Conservation (phyloP, 2,888 invertebrate species). For the Nipponacmea schrenckii region DNA sequence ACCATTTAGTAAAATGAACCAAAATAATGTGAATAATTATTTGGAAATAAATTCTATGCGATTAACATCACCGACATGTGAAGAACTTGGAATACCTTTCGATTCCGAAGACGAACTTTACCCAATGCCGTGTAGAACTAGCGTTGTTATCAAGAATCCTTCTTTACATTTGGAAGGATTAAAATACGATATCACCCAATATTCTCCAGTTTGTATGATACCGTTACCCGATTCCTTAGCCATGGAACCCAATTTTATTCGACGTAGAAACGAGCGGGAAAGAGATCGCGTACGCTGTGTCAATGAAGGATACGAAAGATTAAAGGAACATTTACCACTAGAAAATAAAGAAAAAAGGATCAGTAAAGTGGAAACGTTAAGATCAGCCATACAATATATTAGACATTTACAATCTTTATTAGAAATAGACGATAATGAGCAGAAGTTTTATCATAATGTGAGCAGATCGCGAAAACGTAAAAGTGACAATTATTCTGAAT, state of each 20-base stretch:
- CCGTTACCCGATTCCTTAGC: conserved; percentile 56
- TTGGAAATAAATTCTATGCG: conserved; percentile 23
- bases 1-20: no score
- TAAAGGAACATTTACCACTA: conserved; percentile 61
- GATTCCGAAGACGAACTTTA: conserved; percentile 34
- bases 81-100: conserved; percentile 57
- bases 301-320: conserved; percentile 63
- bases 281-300: conserved; percentile 65
- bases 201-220: conserved; percentile 60
- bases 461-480: not conserved
- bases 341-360: conserved; percentile 64
- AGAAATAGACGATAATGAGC: conserved; percentile 17
- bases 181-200: conserved; percentile 48
- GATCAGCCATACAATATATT: conserved; percentile 65
- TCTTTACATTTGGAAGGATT: conserved; percentile 39
- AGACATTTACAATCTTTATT: conserved; percentile 49
- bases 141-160: conserved; percentile 34
- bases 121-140: conserved; percentile 20
- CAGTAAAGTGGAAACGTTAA: conserved; percentile 66
- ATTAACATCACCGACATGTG: conserved; percentile 56
- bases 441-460: not conserved
- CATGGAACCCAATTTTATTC: conserved; percentile 59
- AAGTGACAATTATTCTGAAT: not conserved
- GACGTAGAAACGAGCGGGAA: conserved; percentile 65
- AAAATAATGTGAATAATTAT: conserved; percentile 3